These are phyloP conservation scores for Anthonomus grandis DNA, from an alignment of 1,140 invertebrate genomes.

Conservation along the genomic window DNA sequence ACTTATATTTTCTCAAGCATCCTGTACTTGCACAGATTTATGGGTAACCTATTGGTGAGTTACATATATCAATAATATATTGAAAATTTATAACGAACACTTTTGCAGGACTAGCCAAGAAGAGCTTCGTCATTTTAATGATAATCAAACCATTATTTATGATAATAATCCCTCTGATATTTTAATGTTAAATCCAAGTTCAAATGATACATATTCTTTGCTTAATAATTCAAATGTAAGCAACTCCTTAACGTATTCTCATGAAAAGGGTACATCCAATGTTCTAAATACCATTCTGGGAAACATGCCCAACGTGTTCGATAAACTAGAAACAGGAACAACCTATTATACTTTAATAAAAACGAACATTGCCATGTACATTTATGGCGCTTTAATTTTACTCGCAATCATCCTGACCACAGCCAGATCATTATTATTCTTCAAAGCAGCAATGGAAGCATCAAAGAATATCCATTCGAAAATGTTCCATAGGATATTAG, in stretches of 20 bases:
- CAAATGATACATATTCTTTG: too few species aligned
- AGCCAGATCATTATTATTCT: conserved; percentile 63
- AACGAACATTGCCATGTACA: conserved; percentile 38
- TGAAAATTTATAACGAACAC: background rate
- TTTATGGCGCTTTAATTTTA: conserved; percentile 46
- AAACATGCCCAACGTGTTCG: too few species aligned
- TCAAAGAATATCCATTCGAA: conserved; percentile 74
- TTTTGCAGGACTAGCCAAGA: conserved; percentile 35
- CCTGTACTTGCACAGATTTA: conserved; percentile 68
- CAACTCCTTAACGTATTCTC: too few species aligned
- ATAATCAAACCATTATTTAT: background rate
- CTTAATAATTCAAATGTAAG: too few species aligned
- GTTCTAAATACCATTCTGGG: too few species aligned
- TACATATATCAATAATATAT: background rate
- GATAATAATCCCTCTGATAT: background rate
- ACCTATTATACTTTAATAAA: conserved; percentile 27
- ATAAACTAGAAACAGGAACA: conserved; percentile 6
- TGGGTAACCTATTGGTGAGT: conserved; percentile 72
- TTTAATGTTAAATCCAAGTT: too few species aligned
- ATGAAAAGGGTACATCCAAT: too few species aligned
- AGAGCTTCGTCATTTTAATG: conserved; percentile 18
- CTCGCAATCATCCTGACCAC: conserved; percentile 46
- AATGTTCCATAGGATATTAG: conserved; percentile 60
- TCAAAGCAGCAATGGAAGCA: conserved; percentile 70
- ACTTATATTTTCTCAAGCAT: conserved; percentile 53